phyloP scores from a whole-genome alignment of 2,888 invertebrate genomes.

The Drosophila siamana region DNA sequence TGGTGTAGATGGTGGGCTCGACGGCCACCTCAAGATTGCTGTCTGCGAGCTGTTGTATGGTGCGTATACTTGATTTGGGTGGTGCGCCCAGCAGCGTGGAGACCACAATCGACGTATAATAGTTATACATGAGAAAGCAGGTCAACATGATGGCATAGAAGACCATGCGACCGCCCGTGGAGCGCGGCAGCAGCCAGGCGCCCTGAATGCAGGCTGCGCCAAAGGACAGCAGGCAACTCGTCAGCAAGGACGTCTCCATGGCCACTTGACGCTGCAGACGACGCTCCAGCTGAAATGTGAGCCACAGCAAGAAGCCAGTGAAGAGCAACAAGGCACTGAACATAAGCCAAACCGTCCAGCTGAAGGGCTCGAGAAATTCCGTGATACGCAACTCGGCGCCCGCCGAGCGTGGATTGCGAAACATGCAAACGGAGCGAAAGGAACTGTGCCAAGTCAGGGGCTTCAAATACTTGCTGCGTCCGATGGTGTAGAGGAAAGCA shows the following conservation, averaged over 20 bases:
- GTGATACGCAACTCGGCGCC: slow-evolving; percentile 86
- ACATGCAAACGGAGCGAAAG: slow-evolving; percentile 86
- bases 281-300: slow-evolving; percentile 80
- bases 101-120: slow-evolving; percentile 88
- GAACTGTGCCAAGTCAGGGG: slow-evolving; percentile 54
- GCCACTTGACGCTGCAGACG: slow-evolving; percentile 1
- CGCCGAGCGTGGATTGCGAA: slow-evolving; percentile 86
- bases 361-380: slow-evolving; percentile 87
- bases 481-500: slow-evolving; percentile 49
- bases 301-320: slow-evolving; percentile 82
- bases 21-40: slow-evolving; percentile 86
- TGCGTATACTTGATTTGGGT: slow-evolving; percentile 86
- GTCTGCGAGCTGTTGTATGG: slow-evolving; percentile 86
- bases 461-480: slow-evolving; percentile 57
- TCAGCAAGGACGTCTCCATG: slow-evolving; percentile 75
- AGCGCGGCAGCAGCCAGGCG: slow-evolving; percentile 84
- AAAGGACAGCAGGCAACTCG: slow-evolving; percentile 84
- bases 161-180: slow-evolving; percentile 84
- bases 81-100: slow-evolving; percentile 87
- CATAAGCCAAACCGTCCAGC: slow-evolving; percentile 86
- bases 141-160: slow-evolving; percentile 78
- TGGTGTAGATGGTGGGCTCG: slow-evolving; percentile 85
- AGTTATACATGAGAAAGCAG: slow-evolving; percentile 87
- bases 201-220: slow-evolving; percentile 86
- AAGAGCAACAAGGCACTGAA: slow-evolving; percentile 83